Conservation (phyloP, 2,888 invertebrate genomes). For the Neuroscelio doddi region DNA sequence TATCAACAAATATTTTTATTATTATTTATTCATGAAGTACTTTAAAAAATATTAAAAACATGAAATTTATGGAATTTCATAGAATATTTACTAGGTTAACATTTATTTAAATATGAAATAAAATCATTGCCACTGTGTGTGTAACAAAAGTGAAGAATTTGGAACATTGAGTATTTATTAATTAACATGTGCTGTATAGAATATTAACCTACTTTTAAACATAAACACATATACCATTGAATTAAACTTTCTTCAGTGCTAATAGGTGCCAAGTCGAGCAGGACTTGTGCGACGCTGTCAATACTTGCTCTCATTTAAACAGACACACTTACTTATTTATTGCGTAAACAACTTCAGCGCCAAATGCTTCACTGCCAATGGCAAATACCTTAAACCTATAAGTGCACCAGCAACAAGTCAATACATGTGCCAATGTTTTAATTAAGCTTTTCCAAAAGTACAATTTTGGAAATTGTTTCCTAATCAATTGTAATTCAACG, state of each 20-base stretch:
- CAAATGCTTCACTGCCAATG: conserved; percentile 40
- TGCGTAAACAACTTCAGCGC: conserved; percentile 33
- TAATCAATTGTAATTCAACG: too few species aligned
- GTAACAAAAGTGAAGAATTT: too few species aligned
- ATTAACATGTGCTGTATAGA: conserved; percentile 12
- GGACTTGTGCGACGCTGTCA: conserved; percentile 3
- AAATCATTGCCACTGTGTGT: too few species aligned
- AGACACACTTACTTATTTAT: conserved; percentile 20
- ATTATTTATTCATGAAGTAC: too few species aligned
- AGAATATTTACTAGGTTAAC: too few species aligned
- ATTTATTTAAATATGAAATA: too few species aligned
- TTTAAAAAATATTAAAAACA: too few species aligned
- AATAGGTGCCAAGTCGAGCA: conserved; percentile 32
- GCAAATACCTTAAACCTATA: conserved; percentile 13
- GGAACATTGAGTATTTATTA: too few species aligned
- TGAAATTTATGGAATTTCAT: too few species aligned
- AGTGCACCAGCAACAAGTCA: conserved; percentile 23
- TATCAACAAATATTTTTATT: too few species aligned
- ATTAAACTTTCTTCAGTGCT: conserved; percentile 21
- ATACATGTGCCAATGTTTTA: conserved; percentile 20
- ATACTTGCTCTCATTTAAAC: conserved; percentile 10
- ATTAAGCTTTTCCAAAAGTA: conserved; percentile 6
- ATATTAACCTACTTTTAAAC: conserved; percentile 25
- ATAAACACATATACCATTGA: conserved; percentile 14
- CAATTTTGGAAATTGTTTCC: too few species aligned